Conservation (phyloP, 2,888 invertebrate species). For the Nemotelus pantherinus region DNA sequence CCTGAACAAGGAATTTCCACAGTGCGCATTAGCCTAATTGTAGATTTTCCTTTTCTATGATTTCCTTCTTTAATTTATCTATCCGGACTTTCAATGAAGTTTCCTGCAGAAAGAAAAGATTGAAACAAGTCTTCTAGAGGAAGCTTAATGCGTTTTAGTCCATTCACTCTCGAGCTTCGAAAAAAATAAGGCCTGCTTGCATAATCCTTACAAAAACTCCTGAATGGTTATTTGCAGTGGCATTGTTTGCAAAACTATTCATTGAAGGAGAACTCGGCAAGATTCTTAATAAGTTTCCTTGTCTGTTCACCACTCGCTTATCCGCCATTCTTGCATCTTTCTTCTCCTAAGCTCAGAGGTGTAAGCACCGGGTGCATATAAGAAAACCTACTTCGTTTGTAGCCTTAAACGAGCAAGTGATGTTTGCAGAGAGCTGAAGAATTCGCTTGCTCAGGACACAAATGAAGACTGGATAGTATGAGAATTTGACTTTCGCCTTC, state of each 20-base stretch:
- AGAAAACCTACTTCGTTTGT: background rate
- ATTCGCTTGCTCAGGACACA: background rate
- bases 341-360: background rate
- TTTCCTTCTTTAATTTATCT: conserved; percentile 35
- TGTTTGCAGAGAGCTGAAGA: conserved; percentile 27
- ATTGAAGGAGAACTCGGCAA: background rate
- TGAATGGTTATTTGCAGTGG: conserved; percentile 41
- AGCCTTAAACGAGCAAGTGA: background rate
- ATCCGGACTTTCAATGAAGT: conserved; percentile 24
- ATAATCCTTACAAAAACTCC: conserved; percentile 32
- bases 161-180: background rate
- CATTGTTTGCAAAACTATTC: conserved; percentile 42
- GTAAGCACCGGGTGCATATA: background rate
- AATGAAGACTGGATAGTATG: background rate
- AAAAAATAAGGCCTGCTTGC: conserved; percentile 9
- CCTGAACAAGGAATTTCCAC: conserved; percentile 11
- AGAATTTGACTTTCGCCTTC: background rate
- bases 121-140: conserved; percentile 10
- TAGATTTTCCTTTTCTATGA: conserved; percentile 25
- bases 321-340: background rate
- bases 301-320: conserved; percentile 4
- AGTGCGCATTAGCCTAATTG: conserved; percentile 41
- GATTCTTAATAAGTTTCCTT: conserved; percentile 33
- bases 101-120: conserved; percentile 10
- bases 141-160: conserved; percentile 12